Percentiles rank a stretch among this genome's conserved stretches.
Evolutionary conservation across 1,140 invertebrate species (phyloP).

Genomic region (Drosophila rufa): DNA sequence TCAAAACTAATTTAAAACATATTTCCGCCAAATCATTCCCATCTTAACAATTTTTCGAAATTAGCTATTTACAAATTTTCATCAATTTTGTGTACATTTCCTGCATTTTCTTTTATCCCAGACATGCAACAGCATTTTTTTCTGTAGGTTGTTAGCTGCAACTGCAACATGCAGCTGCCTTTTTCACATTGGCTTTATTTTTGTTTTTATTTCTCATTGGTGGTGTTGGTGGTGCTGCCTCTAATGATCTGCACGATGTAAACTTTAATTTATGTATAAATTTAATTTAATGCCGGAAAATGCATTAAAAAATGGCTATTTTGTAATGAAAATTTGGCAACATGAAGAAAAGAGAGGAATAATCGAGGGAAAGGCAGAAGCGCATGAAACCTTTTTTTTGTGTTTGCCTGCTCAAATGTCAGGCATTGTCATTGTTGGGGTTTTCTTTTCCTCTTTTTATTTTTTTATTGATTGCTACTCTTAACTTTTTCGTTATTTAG

Average conservation of each 20-base stretch:
- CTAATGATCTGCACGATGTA: constrained; percentile 81
- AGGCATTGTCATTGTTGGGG: constrained; percentile 36
- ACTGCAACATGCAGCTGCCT: constrained; percentile 63
- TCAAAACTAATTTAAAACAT: constrained; percentile 1
- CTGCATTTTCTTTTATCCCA: constrained; percentile 45
- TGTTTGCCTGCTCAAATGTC: constrained; percentile 39
- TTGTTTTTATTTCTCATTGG: constrained; percentile 21
- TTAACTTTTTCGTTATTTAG: constrained; percentile 31
- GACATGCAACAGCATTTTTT: constrained; percentile 68
- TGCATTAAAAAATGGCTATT: constrained; percentile 63
- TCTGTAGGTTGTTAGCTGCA: constrained; percentile 37
- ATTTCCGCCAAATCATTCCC: neutral
- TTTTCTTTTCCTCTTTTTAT: constrained; percentile 1
- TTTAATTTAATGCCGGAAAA: constrained; percentile 83
- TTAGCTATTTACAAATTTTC: constrained; percentile 30
- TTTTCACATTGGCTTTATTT: constrained; percentile 28
- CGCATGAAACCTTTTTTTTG: constrained; percentile 26
- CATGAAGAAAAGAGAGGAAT: constrained; percentile 19
- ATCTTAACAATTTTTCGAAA: constrained; percentile 17
- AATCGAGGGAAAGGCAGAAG: constrained; percentile 18
- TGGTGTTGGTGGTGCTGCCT: constrained; percentile 29
- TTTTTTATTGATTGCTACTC: constrained; percentile 26
- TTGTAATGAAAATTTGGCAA: constrained; percentile 62
- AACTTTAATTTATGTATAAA: constrained; percentile 84
- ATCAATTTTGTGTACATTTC: constrained; percentile 16